Base-by-base conservation (phyloP, 2,797 vertebrate species). In the Darevskia nairensis region DNA sequence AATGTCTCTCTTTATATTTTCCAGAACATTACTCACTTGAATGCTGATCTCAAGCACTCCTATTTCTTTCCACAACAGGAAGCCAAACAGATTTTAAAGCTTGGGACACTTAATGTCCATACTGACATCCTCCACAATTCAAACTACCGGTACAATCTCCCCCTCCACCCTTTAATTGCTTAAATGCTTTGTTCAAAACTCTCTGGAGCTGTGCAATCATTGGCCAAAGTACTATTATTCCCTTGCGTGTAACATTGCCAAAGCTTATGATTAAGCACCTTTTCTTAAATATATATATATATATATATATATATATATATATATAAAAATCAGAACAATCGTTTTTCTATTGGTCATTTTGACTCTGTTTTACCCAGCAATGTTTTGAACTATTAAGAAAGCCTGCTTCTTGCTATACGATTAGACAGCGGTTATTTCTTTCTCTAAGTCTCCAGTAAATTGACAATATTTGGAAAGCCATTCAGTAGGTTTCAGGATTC, bases 111-210 rank as follows among this genome's bases (percentile, higher is more conserved):
- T 78, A 55, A 64, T 82, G 44, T 55, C 61, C 86, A 3, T 75
- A 10, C 21, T 69, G 44, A 80, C 15, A 25, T 91, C 44, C 78
- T 85, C 87, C 78, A 80, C 29, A 27, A 80, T 85, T 80, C 61
- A 64, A 64, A 64, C 61, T 23, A 55, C 35, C 35, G 35, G 35
- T 35, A 35, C 19, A 19, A 19, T 64, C 61, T 6, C 75, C 27
- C 32, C 83, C 83, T 81, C 81, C 7, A 11, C 41, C 80, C 83
- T 72, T 82, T 88, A 88, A 91, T 86, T 86, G 82, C 50, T 80
- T 85, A 87, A 76, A 17, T 80, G 91, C 78, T 46, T 79, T 77
- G 82, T 90, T 78, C 64, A 41, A 35, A 80, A 35, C 23, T 69
- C 59, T 44, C 44, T 69, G 88, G 15, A 3, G 81, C 76, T 82